phyloP scores from a whole-genome alignment of 2,797 vertebrate genomes.

The Tragopan temminckii region DNA sequence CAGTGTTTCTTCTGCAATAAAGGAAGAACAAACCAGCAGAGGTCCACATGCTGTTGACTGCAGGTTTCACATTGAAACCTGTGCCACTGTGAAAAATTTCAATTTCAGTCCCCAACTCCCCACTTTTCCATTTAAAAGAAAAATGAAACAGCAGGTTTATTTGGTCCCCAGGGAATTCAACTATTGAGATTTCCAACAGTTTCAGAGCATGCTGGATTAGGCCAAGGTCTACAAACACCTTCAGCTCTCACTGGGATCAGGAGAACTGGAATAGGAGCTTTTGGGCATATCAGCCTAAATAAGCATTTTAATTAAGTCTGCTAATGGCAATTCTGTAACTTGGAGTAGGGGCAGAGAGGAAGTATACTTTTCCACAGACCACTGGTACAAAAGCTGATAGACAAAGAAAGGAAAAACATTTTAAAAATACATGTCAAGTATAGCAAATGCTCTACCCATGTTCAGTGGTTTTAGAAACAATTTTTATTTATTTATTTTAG shows the following conservation, averaged over 20 bases:
- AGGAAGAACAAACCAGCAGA: neutral
- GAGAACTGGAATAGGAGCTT: neutral
- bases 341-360: neutral
- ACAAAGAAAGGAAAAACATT: neutral
- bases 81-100: neutral
- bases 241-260: neutral
- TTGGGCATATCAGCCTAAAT: neutral
- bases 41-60: neutral
- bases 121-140: neutral
- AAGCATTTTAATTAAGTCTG: constrained; percentile 41
- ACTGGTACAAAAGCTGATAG: neutral
- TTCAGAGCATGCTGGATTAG: neutral
- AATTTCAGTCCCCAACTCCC: neutral
- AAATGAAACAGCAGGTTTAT: neutral
- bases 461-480: neutral
- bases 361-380: neutral
- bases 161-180: neutral
- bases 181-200: neutral
- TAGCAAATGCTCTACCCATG: neutral
- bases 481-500: neutral
- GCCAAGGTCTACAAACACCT: neutral
- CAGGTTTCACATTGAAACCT: neutral
- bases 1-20: neutral
- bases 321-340: neutral
- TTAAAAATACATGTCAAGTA: neutral